Base-by-base conservation (phyloP, 2,113 vertebrate genomes). In the Ictalurus punctatus region DNA sequence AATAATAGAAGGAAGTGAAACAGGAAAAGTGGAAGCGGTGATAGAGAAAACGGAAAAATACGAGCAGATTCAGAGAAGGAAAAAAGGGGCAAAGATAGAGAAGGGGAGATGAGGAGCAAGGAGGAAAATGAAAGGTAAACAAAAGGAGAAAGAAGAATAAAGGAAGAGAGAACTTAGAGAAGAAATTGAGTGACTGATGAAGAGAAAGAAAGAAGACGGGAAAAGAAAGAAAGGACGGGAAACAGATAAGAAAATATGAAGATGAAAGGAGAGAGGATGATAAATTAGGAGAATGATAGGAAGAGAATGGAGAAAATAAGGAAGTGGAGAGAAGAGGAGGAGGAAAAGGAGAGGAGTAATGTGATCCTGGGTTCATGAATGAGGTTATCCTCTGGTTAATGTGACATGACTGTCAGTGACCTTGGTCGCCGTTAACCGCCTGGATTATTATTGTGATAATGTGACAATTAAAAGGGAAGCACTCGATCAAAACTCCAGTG, bases 371-470 rank as follows among this genome's bases (percentile, higher is more conserved):
- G 65, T 85, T 90, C 83, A 61, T 19, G 73, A 84, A 89, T 12
- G 93, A 94, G 95, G 95, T 96, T 95, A 95, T 94, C 92, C 92
- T 89, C 91, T 95, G 94, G 94, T 95, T 95, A 95, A 95, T 95
- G 94, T 95, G 95, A 96, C 95, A 95, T 93, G 93, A 94, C 94
- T 95, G 94, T 95, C 93, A 94, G 90, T 90, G 94, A 95, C 95
- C 95, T 95, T 94, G 93, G 90, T 76, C 92, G 92, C 94, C 94
- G 94, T 95, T 95, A 95, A 95, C 94, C 92, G 92, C 93, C 88
- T 13, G 92, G 93, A 95, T 95, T 95, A 95, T 95, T 95, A 95
- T 94, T 94, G 95, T 93, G 93, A 95, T 95, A 95, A 95, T 95
- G 94, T 94, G 94, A 92, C 94, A 93, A 95, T 96, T 96, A 95